These are phyloP conservation scores for Crotophaga sulcirostris DNA, from an alignment of 2,113 vertebrate genomes.

Conservation along the genomic window DNA sequence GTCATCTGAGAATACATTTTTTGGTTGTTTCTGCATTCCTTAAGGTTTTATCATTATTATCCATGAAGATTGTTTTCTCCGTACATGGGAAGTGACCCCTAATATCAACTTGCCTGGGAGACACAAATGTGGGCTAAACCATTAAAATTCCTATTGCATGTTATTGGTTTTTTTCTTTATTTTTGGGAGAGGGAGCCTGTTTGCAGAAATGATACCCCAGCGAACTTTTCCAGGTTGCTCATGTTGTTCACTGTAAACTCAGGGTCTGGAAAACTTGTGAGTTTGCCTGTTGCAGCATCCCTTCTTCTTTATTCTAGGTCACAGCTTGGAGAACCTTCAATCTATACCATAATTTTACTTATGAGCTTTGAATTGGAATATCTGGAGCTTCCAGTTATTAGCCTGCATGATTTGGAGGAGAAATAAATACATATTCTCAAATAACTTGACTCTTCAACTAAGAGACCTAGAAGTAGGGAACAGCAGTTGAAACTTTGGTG, in stretches of 20 bases:
- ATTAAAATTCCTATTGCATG: slow-evolving; percentile 46
- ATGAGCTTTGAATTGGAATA: accelerated
- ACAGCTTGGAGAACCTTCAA: not conserved
- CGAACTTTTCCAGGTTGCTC: slow-evolving; percentile 5
- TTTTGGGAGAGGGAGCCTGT: not conserved
- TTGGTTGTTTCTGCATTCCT: slow-evolving; percentile 85
- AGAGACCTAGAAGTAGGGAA: not conserved
- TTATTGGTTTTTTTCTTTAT: slow-evolving; percentile 5
- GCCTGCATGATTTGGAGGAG: not conserved
- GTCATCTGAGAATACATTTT: slow-evolving; percentile 85
- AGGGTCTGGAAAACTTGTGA: not conserved
- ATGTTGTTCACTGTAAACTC: accelerated
- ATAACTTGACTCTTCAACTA: not conserved
- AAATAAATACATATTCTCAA: not conserved
- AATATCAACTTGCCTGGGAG: slow-evolving; percentile 71
- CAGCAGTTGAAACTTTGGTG: not conserved
- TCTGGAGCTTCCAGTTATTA: not conserved
- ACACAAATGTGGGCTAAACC: slow-evolving; percentile 54
- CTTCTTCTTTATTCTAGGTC: not conserved
- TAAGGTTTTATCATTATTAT: slow-evolving; percentile 86
- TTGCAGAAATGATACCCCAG: not conserved
- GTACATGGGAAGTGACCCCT: slow-evolving; percentile 81
- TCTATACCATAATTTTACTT: not conserved
- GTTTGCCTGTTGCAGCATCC: not conserved
- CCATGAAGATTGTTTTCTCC: slow-evolving; percentile 80